Evolutionary conservation across 2,797 vertebrate genomes (phyloP).

Genomic region (Labroides dimidiatus): DNA sequence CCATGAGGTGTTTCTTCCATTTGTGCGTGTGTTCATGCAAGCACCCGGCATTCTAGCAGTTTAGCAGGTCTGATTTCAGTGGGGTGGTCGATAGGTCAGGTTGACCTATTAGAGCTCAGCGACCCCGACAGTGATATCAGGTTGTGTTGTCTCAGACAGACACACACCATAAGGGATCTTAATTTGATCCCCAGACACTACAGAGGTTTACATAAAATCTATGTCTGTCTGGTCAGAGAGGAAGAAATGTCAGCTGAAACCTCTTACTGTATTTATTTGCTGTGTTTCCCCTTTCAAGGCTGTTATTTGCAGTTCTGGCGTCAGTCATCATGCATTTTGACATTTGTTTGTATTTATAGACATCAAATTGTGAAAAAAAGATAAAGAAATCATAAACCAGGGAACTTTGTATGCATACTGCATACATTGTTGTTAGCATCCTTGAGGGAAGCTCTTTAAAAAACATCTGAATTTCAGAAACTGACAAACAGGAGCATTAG

Average conservation of each 20-base stretch:
- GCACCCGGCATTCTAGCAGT: constrained; percentile 54
- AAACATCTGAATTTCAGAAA: constrained; percentile 7
- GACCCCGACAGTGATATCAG: constrained; percentile 60
- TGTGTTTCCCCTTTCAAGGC: constrained; percentile 5
- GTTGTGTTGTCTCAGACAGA: constrained; percentile 68
- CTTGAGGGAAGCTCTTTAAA: not conserved
- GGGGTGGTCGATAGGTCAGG: constrained; percentile 65
- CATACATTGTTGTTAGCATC: not conserved
- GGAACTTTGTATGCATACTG: not conserved
- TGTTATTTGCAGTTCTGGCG: not conserved
- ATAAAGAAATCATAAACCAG: not conserved
- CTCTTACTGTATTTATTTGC: constrained; percentile 5
- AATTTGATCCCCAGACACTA: constrained; percentile 70
- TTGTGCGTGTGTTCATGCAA: constrained; percentile 49
- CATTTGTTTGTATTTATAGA: not conserved
- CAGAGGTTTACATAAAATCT: constrained; percentile 49
- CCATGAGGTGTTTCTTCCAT: constrained; percentile 42
- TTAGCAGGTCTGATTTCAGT: constrained; percentile 72
- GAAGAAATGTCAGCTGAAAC: constrained; percentile 21
- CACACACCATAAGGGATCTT: constrained; percentile 54
- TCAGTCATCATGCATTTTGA: not conserved
- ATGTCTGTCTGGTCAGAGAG: constrained; percentile 33
- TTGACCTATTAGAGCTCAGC: constrained; percentile 63
- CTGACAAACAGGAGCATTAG: too few species aligned
- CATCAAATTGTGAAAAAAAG: not conserved